phyloP scores from a whole-genome alignment of 2,888 invertebrate species.

The Ophion obscuratus region DNA sequence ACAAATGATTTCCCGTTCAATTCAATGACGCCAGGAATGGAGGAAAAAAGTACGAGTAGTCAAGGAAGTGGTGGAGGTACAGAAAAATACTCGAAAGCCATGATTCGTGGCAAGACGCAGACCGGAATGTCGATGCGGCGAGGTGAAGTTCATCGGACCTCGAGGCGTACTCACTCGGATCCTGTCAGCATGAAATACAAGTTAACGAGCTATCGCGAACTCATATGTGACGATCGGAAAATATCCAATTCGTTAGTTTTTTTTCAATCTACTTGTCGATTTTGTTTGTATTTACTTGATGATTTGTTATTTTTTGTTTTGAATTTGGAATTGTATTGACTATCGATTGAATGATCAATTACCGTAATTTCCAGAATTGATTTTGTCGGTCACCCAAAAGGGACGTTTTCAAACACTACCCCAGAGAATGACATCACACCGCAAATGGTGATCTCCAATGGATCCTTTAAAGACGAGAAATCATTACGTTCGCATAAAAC shows the following conservation, averaged over 20 bases:
- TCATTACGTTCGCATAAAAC: neutral
- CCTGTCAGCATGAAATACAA: constrained; percentile 8
- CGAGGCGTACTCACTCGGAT: neutral
- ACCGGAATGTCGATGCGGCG: neutral
- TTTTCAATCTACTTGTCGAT: neutral
- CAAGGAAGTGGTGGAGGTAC: neutral
- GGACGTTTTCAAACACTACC: neutral
- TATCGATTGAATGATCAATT: neutral
- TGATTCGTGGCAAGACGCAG: constrained; percentile 5
- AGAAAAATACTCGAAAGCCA: neutral
- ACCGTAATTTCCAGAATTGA: neutral
- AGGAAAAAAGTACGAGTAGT: neutral
- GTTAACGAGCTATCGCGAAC: neutral
- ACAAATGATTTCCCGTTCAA: neutral
- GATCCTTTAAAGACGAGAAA: constrained; percentile 1
- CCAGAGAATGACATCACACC: neutral
- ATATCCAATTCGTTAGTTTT: neutral
- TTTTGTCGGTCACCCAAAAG: neutral
- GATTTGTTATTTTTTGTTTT: neutral
- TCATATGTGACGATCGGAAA: neutral
- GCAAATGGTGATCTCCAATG: neutral
- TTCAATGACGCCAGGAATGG: neutral
- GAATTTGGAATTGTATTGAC: neutral
- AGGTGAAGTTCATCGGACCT: neutral
- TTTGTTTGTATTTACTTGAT: neutral